Evolutionary conservation across 2,113 vertebrate genomes (phyloP).

Genomic region (Atherinomorus stipes): DNA sequence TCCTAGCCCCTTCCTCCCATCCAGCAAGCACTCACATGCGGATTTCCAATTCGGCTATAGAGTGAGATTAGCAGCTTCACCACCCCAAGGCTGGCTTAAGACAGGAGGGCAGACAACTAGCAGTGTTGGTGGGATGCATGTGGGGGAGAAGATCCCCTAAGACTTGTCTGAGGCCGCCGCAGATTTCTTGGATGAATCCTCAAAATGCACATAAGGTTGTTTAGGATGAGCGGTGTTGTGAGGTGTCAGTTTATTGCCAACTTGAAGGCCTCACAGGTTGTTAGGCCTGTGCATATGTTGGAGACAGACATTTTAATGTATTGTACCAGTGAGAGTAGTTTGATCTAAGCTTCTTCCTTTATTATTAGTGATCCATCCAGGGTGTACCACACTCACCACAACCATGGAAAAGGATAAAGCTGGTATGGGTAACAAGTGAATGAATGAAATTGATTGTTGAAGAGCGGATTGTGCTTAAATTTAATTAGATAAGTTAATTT

Average conservation of each 20-base stretch:
- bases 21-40: slow-evolving; percentile 40
- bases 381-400: too few species aligned
- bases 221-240: slow-evolving; percentile 54
- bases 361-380: too few species aligned
- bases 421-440: too few species aligned
- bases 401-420: too few species aligned
- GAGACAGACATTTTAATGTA: not conserved
- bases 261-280: slow-evolving; percentile 46
- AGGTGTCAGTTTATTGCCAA: slow-evolving; percentile 62
- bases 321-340: not conserved
- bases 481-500: too few species aligned
- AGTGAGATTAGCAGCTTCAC: slow-evolving; percentile 66
- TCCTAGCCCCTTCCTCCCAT: slow-evolving; percentile 54
- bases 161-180: slow-evolving; percentile 67
- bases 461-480: too few species aligned
- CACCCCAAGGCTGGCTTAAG: slow-evolving; percentile 78
- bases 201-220: slow-evolving; percentile 47
- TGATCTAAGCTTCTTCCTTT: not conserved
- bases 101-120: slow-evolving; percentile 68
- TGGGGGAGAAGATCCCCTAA: slow-evolving; percentile 66
- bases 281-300: not conserved
- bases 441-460: too few species aligned
- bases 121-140: slow-evolving; percentile 74
- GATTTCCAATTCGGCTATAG: slow-evolving; percentile 81
- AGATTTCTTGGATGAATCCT: slow-evolving; percentile 68